Conservation (phyloP, 2,888 invertebrate species). For the Malacosoma neustria region DNA sequence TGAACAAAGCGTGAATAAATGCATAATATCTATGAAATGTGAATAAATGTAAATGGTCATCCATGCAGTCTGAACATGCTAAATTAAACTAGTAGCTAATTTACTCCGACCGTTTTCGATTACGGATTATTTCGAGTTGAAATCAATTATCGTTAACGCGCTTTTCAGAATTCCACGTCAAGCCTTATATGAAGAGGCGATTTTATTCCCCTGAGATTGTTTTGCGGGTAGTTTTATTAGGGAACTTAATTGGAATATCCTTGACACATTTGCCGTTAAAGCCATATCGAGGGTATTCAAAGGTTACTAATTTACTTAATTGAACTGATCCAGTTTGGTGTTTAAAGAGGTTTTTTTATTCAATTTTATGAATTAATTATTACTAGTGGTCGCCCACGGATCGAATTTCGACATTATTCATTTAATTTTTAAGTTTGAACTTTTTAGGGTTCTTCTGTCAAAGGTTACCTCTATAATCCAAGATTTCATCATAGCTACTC, state of each 20-base stretch:
- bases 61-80: not conserved
- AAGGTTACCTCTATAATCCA: no score
- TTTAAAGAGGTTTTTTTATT: no score
- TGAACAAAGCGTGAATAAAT: no score
- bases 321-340: no score
- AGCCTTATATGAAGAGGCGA: not conserved
- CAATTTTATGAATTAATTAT: no score
- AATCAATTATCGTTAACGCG: conserved; percentile 55
- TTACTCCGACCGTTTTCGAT: not conserved
- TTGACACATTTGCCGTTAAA: not conserved
- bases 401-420: no score
- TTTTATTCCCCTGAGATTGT: not conserved
- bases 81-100: not conserved
- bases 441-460: no score
- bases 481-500: no score
- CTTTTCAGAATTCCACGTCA: conserved; percentile 26
- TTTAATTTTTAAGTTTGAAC: no score
- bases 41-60: no score
- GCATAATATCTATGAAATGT: no score
- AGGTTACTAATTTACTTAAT: not conserved
- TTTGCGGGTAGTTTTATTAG: not conserved
- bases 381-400: no score
- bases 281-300: not conserved
- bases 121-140: conserved; percentile 15
- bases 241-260: not conserved